Evolutionary conservation across 2,113 vertebrate genomes (phyloP), one percentile per base, ranked within the genome.

Genomic region (Ranitomeya variabilis): DNA sequence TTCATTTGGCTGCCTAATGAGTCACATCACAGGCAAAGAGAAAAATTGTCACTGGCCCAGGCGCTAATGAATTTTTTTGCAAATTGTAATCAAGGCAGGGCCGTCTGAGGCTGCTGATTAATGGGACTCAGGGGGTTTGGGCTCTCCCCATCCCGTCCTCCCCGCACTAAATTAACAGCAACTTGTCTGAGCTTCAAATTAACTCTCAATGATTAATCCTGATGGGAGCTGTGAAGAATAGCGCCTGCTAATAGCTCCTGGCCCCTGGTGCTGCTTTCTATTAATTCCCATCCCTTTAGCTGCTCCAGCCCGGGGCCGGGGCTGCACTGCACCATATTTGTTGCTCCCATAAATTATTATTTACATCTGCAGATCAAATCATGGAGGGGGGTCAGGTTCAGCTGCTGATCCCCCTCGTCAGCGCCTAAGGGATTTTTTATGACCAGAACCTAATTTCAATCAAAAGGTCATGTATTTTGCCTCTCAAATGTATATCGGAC

Each of bases 51-150:
- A 96, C 97, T 96, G 95, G 95, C 96, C 94, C 91, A 85, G 94
- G 95, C 95, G 95, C 96, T 97, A 97, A 97, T 97, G 95, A 97
- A 96, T 98, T 97, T 97, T 96, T 96, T 96, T 96, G 96, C 95
- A 98, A 97, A 97, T 97, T 97, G 97, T 98, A 98, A 98, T 98
- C 96, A 98, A 97, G 95, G 94, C 94, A 94, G 95, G 95, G 94
- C 95, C 96, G 95, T 97, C 95, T 93, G 93, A 94, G 93, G 95
- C 94, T 94, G 95, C 96, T 97, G 97, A 99, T 97, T 96, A 96
- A 98, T 96, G 97, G 95, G 96, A 93, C 97, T 95, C 95, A 91
- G 92, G 96, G 95, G 95, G 96, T 94, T 92, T 93, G 92, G 95
- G 95, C 94, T 96, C 95, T 95, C 95, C 94, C 93, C 94, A 94